phyloP scores from a whole-genome alignment of 1,140 invertebrate species.

The Drosophila asahinai region DNA sequence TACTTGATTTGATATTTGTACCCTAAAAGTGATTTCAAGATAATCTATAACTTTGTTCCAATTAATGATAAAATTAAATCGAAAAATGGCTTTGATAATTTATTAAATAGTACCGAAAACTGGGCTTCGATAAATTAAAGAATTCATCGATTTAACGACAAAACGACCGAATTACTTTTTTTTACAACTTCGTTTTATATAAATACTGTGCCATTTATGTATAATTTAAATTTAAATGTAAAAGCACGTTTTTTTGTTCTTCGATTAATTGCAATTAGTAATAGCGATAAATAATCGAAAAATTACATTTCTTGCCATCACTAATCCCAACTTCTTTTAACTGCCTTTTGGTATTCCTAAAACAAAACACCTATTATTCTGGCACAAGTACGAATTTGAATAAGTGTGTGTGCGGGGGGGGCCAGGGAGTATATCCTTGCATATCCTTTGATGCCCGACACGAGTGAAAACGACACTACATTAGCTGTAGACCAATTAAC shows the following conservation, averaged over 20 bases:
- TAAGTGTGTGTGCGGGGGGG: no score
- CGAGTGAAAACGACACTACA: conserved; percentile 64
- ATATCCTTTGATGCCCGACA: conserved; percentile 63
- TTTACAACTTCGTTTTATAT: background rate
- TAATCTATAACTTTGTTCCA: background rate
- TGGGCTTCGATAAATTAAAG: background rate
- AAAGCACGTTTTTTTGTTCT: background rate
- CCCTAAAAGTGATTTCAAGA: no score
- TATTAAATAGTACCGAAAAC: background rate
- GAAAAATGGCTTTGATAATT: background rate
- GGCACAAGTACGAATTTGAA: background rate
- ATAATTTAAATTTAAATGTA: background rate
- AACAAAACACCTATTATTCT: conserved; percentile 15
- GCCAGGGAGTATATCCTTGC: conserved; percentile 10
- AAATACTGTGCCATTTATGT: background rate
- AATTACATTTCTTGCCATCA: background rate
- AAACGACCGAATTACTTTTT: no score
- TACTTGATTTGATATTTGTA: background rate
- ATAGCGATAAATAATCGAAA: background rate
- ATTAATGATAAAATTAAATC: background rate
- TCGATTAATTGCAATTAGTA: background rate
- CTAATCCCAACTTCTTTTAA: background rate
- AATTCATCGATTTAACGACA: no score
- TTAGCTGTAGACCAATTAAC: conserved; percentile 65
- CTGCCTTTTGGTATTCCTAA: background rate